phyloP scores from a whole-genome alignment of 1,140 invertebrate genomes.

The Drosophila takahashii region DNA sequence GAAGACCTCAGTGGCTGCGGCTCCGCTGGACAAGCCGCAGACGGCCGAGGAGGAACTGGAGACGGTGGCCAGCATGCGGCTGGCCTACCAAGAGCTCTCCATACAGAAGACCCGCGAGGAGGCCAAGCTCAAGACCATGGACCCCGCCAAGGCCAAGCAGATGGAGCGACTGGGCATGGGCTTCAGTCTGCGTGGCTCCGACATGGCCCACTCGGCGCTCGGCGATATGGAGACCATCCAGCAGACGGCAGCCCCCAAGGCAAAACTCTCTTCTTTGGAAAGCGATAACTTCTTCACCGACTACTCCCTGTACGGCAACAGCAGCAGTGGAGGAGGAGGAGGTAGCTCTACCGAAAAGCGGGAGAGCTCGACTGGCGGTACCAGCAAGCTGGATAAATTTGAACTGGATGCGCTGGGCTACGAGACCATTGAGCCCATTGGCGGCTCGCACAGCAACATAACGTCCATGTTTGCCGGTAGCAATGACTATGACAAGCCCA shows the following conservation, averaged over 20 bases:
- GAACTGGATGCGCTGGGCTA: conserved; percentile 81
- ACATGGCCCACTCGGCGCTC: conserved; percentile 96
- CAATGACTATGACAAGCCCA: conserved; percentile 55
- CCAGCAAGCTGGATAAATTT: conserved; percentile 73
- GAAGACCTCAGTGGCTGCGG: conserved; percentile 85
- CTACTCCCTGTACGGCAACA: conserved; percentile 74
- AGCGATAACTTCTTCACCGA: conserved; percentile 84
- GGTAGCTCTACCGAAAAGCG: conserved; percentile 53
- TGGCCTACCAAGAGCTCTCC: conserved; percentile 95
- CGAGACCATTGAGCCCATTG: conserved; percentile 82
- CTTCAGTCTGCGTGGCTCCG: conserved; percentile 82
- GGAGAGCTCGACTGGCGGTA: conserved; percentile 23
- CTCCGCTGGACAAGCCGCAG: conserved; percentile 75
- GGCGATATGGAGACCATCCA: conserved; percentile 97
- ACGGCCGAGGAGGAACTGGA: conserved; percentile 86
- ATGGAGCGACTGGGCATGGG: conserved; percentile 97
- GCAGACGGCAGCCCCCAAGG: conserved; percentile 86
- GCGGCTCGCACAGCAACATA: conserved; percentile 73
- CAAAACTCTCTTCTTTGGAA: conserved; percentile 54
- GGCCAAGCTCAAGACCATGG: conserved; percentile 90
- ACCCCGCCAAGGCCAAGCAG: conserved; percentile 95
- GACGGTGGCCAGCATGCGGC: conserved; percentile 90
- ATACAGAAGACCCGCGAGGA: conserved; percentile 92
- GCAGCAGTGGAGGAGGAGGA: conserved; percentile 13
- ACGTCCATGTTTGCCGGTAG: conserved; percentile 76